Conservation (phyloP, 1,140 invertebrate species). For the Sarcophaga bullata region DNA sequence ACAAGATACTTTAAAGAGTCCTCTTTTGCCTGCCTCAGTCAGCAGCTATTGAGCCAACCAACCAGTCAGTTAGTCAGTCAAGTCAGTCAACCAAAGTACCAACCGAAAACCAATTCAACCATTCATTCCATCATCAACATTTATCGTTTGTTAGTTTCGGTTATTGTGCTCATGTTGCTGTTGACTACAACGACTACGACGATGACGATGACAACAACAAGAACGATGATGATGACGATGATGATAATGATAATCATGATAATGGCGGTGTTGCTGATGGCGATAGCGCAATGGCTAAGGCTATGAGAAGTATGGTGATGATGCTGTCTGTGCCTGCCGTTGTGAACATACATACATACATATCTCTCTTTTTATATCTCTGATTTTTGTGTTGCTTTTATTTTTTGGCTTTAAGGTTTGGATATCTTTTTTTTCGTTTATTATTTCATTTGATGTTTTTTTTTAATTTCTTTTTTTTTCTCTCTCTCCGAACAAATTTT, state of each 20-base stretch:
- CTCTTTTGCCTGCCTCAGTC: neutral
- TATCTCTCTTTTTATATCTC: too few relatives aligned
- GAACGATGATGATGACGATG: neutral
- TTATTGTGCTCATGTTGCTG: neutral
- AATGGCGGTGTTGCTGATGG: neutral
- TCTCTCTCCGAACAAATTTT: too few relatives aligned
- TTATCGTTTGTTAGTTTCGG: slow-evolving; percentile 16
- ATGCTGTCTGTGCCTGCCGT: neutral
- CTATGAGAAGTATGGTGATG: neutral
- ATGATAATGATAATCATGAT: neutral
- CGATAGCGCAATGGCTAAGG: neutral
- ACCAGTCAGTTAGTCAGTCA: neutral
- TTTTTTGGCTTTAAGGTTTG: too few relatives aligned
- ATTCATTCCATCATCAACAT: neutral
- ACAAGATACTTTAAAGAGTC: slow-evolving; percentile 21
- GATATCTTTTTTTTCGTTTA: too few relatives aligned
- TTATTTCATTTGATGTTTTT: too few relatives aligned
- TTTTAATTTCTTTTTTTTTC: too few relatives aligned
- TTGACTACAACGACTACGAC: too few relatives aligned
- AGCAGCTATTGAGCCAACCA: too few relatives aligned
- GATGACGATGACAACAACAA: neutral
- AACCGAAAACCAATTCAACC: neutral
- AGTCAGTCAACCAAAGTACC: neutral
- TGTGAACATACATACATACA: neutral
- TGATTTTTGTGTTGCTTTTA: too few relatives aligned